Base-by-base conservation (phyloP, 2,888 invertebrate species). In the Conistra vaccinii region DNA sequence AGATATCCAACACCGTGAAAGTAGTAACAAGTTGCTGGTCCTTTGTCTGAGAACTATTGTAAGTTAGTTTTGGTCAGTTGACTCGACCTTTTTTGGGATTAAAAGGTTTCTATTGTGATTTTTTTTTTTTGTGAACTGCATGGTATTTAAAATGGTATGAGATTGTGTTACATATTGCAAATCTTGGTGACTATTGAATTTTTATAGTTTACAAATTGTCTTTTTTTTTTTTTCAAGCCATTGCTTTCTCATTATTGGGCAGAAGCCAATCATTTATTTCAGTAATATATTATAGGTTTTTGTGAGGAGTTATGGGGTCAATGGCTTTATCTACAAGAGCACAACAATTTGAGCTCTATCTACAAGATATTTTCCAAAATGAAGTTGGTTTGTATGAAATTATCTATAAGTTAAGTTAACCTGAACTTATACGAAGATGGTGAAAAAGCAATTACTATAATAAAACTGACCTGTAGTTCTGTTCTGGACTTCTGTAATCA, bases 401-500 rank as follows among this genome's bases (percentile, higher is more conserved):
- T 55, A 55, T 26, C 26, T 55, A 14, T 55, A 4, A 14, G 14
- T 4, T 14, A 61, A 10, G 3, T 20, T 26, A 42, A 12, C 6
- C 39, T 10, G 9, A 26, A 6, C 6, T 42, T 42, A 29, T 29
- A 7, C 14, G 23, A 14, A 12, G 4, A 51, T 51, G 2, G 7
- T 17, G 1, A 9, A 20, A 3, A 55, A 2, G 1, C 17, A 7
- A n/a, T 5, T 7, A 39, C 14, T 5, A 12, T n/a, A 35, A 35
- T 42, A 17, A 57, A 29, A 81, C 73, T 85, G 82, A 95, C 95
- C 95, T 94, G 88, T 95, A 95, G 61, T 91, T 93, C 75, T 85
- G 93, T 7, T 95, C 95, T 3, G 93, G 89, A 65, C 89, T 90
- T 80, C 95, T 91, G 87, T 96, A 96, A 65, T 96, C 96, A 3